Evolutionary conservation across 2,113 vertebrate species (phyloP).

Genomic region (Fukomys damarensis): DNA sequence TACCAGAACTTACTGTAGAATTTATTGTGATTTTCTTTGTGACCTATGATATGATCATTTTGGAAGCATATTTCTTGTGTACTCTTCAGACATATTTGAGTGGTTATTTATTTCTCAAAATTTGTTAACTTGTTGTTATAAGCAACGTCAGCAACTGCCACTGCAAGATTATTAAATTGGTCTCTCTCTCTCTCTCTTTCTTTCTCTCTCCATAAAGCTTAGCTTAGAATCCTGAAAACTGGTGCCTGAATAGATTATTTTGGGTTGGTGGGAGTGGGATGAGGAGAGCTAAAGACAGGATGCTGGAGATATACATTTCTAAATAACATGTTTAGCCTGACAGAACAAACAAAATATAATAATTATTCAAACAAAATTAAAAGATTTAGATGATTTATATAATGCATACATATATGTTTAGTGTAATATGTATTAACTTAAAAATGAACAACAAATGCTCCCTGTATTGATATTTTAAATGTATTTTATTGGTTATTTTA

Average conservation of each 20-base stretch:
- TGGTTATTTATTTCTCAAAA: not conserved
- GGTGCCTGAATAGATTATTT: not conserved
- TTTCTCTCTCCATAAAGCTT: not conserved
- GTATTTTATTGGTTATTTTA: not conserved
- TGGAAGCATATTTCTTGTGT: not conserved
- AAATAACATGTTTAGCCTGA: not conserved
- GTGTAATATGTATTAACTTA: not conserved
- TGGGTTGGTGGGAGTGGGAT: not conserved
- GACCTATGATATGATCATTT: not conserved
- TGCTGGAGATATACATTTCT: not conserved
- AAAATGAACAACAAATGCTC: not conserved
- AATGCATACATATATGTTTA: not conserved
- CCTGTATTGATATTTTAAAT: not conserved
- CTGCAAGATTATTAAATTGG: not conserved
- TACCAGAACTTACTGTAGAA: not conserved
- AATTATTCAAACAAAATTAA: not conserved
- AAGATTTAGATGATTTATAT: not conserved
- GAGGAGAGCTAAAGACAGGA: not conserved
- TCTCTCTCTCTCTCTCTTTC: not conserved
- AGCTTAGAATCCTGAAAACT: not conserved
- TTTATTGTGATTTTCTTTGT: not conserved
- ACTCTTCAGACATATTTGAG: not conserved
- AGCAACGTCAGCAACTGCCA: not conserved
- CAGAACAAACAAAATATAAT: not conserved
- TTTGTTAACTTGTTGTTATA: not conserved